Evolutionary conservation across 2,888 invertebrate species (phyloP).

Genomic region (Apotomis capreana): DNA sequence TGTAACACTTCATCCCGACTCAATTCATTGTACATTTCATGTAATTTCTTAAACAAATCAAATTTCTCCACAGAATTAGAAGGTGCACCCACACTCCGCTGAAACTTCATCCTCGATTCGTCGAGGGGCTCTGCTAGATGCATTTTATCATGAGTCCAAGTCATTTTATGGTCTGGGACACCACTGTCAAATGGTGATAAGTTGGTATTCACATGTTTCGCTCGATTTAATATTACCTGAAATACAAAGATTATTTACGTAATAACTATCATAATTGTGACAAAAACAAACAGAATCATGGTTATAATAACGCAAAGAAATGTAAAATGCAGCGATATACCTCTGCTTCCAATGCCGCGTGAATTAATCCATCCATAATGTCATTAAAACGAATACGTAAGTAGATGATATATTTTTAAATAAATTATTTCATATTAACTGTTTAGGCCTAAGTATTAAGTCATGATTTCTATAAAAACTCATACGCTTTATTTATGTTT

Average conservation of each 20-base stretch:
- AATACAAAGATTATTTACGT: conserved; percentile 52
- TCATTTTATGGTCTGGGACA: conserved; percentile 81
- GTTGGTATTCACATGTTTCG: conserved; percentile 79
- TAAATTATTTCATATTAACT: conserved; percentile 76
- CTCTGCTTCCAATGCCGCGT: conserved; percentile 84
- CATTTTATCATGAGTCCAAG: conserved; percentile 81
- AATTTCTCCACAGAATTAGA: conserved; percentile 73
- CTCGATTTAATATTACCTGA: conserved; percentile 78
- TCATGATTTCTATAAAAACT: conserved; percentile 81
- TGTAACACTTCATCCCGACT: conserved; percentile 77
- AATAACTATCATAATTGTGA: conserved; percentile 41
- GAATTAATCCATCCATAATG: conserved; percentile 84
- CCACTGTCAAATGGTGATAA: conserved; percentile 77
- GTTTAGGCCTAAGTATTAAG: conserved; percentile 78
- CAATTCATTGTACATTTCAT: conserved; percentile 78
- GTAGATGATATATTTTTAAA: conserved; percentile 70
- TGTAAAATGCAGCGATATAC: conserved; percentile 69
- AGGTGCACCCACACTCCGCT: conserved; percentile 70
- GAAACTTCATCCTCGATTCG: conserved; percentile 78
- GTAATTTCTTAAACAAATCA: conserved; percentile 80
- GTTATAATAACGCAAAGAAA: conserved; percentile 52
- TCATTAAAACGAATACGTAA: conserved; percentile 78
- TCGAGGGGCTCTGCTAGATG: conserved; percentile 79
- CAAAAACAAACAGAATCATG: conserved; percentile 42
- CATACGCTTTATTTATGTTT: conserved; percentile 83